Conservation (phyloP, 2,113 vertebrate species). For the Neodon shergylaensis region DNA sequence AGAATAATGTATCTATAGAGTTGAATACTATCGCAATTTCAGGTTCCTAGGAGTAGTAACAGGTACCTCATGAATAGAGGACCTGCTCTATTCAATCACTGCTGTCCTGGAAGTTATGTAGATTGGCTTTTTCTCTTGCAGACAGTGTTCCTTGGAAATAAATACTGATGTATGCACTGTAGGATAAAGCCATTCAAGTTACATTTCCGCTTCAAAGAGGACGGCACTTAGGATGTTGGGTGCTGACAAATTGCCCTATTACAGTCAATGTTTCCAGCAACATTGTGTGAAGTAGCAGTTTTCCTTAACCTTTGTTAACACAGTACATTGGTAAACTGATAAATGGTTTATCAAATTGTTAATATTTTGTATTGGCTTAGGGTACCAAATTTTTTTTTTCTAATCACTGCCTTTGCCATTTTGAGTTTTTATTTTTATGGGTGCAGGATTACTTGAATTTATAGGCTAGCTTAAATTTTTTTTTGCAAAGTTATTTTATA, state of each 20-base stretch:
- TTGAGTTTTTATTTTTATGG: background rate
- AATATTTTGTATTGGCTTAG: background rate
- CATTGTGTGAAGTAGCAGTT: background rate
- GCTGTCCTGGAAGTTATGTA: constrained; percentile 19
- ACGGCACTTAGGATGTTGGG: background rate
- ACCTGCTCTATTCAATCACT: background rate
- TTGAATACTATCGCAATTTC: background rate
- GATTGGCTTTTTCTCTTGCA: constrained; percentile 33
- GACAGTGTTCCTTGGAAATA: background rate
- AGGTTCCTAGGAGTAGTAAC: background rate
- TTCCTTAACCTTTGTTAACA: background rate
- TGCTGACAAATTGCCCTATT: background rate
- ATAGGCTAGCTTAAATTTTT: background rate
- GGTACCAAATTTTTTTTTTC: background rate
- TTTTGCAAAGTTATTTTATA: background rate
- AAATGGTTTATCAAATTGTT: constrained; percentile 30
- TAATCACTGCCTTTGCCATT: background rate
- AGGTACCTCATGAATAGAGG: background rate
- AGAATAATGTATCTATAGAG: background rate
- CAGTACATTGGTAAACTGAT: background rate
- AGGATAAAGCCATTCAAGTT: background rate
- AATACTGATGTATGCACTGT: background rate
- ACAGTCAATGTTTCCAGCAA: background rate
- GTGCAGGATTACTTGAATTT: background rate
- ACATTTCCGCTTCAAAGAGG: constrained; percentile 3